Conservation (phyloP, 2,888 invertebrate genomes). For the Drosophila ustulata region DNA sequence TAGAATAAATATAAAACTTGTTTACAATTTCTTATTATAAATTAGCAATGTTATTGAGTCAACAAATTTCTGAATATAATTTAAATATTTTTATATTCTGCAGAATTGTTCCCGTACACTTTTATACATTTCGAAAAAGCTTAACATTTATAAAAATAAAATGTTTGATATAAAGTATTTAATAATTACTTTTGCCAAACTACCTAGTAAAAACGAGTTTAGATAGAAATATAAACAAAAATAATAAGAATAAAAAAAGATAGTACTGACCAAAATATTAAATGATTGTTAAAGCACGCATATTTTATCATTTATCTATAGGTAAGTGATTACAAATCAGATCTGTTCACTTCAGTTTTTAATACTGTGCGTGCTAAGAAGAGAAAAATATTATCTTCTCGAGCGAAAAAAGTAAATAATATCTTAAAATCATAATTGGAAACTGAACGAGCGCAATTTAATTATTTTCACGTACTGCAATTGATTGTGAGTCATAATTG, state of each 20-base stretch:
- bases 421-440: constrained; percentile 16
- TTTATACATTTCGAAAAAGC: too few relatives aligned
- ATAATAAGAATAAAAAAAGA: not conserved
- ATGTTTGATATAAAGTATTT: too few relatives aligned
- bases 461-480: constrained; percentile 46
- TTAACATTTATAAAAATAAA: too few relatives aligned
- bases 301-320: not conserved
- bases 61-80: too few relatives aligned
- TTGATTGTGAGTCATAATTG: constrained; percentile 30
- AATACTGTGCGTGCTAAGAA: constrained; percentile 31
- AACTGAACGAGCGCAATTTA: constrained; percentile 12
- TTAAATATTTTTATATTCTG: too few relatives aligned
- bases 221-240: not conserved
- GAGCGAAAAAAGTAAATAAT: not conserved
- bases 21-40: too few relatives aligned
- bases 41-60: too few relatives aligned
- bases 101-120: too few relatives aligned
- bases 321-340: not conserved
- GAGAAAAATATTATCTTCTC: constrained; percentile 17
- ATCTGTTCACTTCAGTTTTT: not conserved
- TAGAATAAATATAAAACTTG: too few relatives aligned
- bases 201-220: too few relatives aligned
- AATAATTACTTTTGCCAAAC: too few relatives aligned
- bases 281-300: not conserved
- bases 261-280: not conserved